Evolutionary conservation across 1,140 invertebrate genomes (phyloP), one percentile per base, ranked within the genome.

Genomic region (Zaprionus camerounensis): DNA sequence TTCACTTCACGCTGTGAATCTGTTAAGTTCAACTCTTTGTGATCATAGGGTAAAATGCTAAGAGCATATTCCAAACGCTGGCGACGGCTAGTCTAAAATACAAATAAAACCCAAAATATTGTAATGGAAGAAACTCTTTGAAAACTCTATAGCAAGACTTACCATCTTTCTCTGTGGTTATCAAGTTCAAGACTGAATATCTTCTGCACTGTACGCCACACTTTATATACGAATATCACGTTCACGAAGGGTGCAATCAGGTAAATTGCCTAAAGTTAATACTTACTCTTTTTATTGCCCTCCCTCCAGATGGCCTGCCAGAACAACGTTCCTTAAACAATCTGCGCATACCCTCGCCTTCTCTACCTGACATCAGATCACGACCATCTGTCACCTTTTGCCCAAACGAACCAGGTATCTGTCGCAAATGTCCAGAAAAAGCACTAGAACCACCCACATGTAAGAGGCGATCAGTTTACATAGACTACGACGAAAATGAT

Each of bases 21-120:
- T 0, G 85, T 74, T 0, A 90, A 22, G 24, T 71, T 55, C 13
- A 90, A 58, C 6, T 49, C 41, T 22, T 68, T 56, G 3, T 65
- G 24, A n/a, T 81, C 56, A 38, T 88, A 88, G 26, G 85, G 85
- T 55, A 88, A 9, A 15, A 74, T 71, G 59, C 62, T 81, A 17
- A 88, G 59, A 0, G 85, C 85, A 22, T 71, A 74, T 49, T 90
- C 85, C 1, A 88, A 74, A 9, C 85, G 85, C 41, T 85, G 68
- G 7, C 81, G 85, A 17, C 85, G 85, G 34, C 46, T 74, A 7
- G 71, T 63, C 84, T 88, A 36, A 41, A 1, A 22, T 26, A 26
- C 51, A 22, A 11, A 49, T 13, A 51, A 44, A 26, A 26, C 36
- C 24, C n/a, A 31, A 4, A 4, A 12, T 22, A 9, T 28, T 26